Evolutionary conservation across 2,888 invertebrate genomes (phyloP), one percentile per base, ranked within the genome.

Genomic region (Chalcis sispes): DNA sequence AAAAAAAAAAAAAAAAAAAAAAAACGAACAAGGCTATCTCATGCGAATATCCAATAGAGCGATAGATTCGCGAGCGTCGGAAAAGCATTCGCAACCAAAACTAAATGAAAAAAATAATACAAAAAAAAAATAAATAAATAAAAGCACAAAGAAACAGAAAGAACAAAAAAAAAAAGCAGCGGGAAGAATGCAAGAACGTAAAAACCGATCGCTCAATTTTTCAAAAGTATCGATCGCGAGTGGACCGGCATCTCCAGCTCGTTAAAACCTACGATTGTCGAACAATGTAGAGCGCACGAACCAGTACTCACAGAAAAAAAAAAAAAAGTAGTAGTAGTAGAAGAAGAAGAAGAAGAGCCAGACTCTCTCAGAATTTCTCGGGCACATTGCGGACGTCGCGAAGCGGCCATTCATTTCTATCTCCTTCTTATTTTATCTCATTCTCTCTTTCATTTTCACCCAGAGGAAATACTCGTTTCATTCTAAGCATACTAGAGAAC

Each of bases 381-480:
- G 3, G 59, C 23, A 20, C 18, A 15, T 40, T 5, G 15, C 15
- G 62, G 62, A n/a, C 27, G 46, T 46, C 27, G 46, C 46, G 61
- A 46, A 46, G 18, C 25, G 48, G 48, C 48, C 29, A 46, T 64
- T 48, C 48, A 48, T 64, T 46, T 64, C 64, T 48, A 29, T 48
- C 64, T 48, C 48, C 20, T 29, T 20, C 15, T 1, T 20, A 20
- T 7, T 13, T 15, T 7, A 15, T 25, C 42, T 27, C 1, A 4
- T 27, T 8, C n/a, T 29, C 18, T 18, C 29, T 25, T 13, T 15
- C 18, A 25, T 29, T 64, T 29, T 27, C 7, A 1, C 23, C 3
- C 8, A 46, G 18, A 18, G 48, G 50, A 64, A 64, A 50, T 64
- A 20, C 64, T 50, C 50, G 48, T 29, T 48, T 29, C 62, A 29